phyloP scores from a whole-genome alignment of 2,797 vertebrate genomes.

The Masticophis lateralis region DNA sequence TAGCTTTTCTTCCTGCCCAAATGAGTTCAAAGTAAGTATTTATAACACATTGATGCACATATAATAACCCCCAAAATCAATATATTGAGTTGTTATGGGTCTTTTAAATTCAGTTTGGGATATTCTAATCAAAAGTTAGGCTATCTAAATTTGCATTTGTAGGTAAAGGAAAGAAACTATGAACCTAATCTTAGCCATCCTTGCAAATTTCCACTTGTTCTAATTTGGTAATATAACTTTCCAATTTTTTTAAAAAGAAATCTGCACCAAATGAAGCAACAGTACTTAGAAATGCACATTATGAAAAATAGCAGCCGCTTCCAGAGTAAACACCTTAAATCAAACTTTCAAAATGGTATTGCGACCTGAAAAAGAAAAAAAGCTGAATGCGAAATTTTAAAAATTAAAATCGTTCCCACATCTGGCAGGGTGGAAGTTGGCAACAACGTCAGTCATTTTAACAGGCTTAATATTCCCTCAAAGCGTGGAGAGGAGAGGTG shows the following conservation, averaged over 20 bases:
- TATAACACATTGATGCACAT: neutral
- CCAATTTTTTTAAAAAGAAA: neutral
- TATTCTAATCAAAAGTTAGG: neutral
- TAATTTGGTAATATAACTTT: neutral
- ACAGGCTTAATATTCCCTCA: neutral
- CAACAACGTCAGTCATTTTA: neutral
- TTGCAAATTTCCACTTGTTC: neutral
- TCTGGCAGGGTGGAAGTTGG: neutral
- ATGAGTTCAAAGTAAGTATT: neutral
- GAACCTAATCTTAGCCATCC: neutral
- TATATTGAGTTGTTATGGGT: neutral
- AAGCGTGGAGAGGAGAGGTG: neutral
- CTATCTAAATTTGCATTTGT: neutral
- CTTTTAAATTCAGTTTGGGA: neutral
- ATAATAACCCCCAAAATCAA: neutral
- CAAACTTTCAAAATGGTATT: neutral
- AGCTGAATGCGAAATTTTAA: neutral
- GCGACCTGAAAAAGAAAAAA: neutral
- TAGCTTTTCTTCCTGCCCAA: neutral
- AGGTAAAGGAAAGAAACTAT: neutral
- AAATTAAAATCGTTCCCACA: neutral
- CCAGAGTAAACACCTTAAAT: neutral
- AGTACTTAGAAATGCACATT: neutral
- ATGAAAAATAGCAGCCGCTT: neutral
- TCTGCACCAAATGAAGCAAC: neutral